Conservation (phyloP, 2,797 vertebrate genomes). For the Synaphobranchus kaupii region DNA sequence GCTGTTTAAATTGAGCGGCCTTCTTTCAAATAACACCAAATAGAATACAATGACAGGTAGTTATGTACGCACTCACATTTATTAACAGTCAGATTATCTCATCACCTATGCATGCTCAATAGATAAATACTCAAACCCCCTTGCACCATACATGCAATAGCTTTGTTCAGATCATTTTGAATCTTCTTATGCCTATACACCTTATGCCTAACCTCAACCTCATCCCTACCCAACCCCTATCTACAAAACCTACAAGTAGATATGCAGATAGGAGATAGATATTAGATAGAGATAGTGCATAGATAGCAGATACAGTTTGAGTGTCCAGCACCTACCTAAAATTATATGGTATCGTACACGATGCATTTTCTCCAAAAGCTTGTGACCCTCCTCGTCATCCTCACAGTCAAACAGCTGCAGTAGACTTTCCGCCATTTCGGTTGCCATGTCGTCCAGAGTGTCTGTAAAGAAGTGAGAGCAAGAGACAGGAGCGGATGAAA, state of each 20-base stretch:
- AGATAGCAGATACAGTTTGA: not conserved
- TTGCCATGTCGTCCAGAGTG: not conserved
- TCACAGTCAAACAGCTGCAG: not conserved
- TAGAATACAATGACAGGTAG: too few species aligned
- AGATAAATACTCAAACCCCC: not conserved
- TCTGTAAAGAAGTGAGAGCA: not conserved
- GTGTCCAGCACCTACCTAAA: not conserved
- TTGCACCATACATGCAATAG: too few species aligned
- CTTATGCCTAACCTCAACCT: too few species aligned
- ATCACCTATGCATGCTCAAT: too few species aligned
- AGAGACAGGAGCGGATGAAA: not conserved
- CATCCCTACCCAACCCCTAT: too few species aligned
- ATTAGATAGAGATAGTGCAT: too few species aligned
- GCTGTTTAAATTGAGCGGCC: too few species aligned
- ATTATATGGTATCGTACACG: not conserved
- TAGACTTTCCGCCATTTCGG: not conserved
- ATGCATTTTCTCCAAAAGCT: not conserved
- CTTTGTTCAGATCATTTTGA: not conserved
- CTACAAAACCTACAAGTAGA: too few species aligned
- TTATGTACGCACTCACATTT: too few species aligned
- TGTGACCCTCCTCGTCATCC: not conserved
- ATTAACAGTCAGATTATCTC: too few species aligned
- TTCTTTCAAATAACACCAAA: too few species aligned
- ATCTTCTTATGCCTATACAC: not conserved
- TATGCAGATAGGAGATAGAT: too few species aligned